Evolutionary conservation across 2,113 vertebrate genomes (phyloP), one percentile per base, ranked within the genome.

Genomic region (Brachirus orientalis): DNA sequence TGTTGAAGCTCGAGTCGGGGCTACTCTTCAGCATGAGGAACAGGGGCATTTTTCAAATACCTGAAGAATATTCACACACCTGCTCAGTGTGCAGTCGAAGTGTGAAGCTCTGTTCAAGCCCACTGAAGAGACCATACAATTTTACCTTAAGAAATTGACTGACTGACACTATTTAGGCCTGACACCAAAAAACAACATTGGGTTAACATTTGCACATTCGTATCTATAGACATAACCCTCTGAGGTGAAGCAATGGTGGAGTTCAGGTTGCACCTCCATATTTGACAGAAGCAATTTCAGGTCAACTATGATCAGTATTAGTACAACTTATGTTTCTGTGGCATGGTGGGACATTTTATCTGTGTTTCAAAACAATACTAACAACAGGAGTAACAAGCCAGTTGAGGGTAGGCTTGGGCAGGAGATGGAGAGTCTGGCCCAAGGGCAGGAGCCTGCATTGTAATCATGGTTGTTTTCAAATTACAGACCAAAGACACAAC

Each of bases 391-490:
- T 12, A 82, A 47, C 38, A 8, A 10, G 17, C n/a, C 8, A 28
- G 61, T 11, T 63, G 69, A 58, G 8, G 45, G 28, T 14, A 28
- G 43, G 67, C 46, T 12, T 11, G 18, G 53, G 2, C 13, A 11
- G 44, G 48, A 16, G 5, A n/a, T n/a, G 17, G 22, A 22, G 44
- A 41, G 20, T 55, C 22, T 56, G 46, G 73, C 85, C 63, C 10
- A 18, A 54, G 77, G 87, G 56, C 74, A 84, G 63, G 64, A 85
- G 80, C 60, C 63, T 77, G 63, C 22, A 60, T 64, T 62, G 71
- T 87, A 86, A 92, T 91, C 82, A 81, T 47, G 18, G 81, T 61
- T 68, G 77, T 82, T 51, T 76, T 63, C 50, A 90, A 92, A 92
- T 91, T 90, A 92, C 84, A 91, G 80, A 71, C 86, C 71, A 63